These are phyloP conservation scores for Trididemnum nubilum DNA, from an alignment of 23 tunicate genomes.

Conservation along the genomic window DNA sequence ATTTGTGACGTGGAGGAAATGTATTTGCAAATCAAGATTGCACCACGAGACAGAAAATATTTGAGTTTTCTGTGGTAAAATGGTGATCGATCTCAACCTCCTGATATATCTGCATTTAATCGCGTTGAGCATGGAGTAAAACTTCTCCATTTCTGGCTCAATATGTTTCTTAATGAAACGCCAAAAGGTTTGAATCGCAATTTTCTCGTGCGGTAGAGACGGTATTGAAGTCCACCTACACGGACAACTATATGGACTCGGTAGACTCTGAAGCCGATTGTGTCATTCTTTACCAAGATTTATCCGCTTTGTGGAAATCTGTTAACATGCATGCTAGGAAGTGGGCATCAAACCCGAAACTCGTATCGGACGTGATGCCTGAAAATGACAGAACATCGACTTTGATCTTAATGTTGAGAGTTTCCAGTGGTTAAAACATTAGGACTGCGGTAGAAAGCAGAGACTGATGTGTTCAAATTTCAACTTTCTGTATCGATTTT, in stretches of 20 bases:
- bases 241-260: slow-evolving; percentile 17
- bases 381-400: not conserved
- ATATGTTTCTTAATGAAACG: not conserved
- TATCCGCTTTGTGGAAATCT: not conserved
- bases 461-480: not conserved
- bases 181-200: not conserved
- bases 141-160: slow-evolving; percentile 16
- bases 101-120: not conserved
- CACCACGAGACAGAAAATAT: not conserved
- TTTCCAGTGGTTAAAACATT: slow-evolving; percentile 1
- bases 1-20: slow-evolving; percentile 19
- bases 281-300: not conserved
- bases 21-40: not conserved
- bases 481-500: not conserved
- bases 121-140: slow-evolving; percentile 6
- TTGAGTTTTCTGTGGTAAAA: slow-evolving; percentile 10
- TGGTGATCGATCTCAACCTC: slow-evolving; percentile 4
- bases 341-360: not conserved
- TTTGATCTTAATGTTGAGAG: not conserved
- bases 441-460: slow-evolving; percentile 14
- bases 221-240: slow-evolving; percentile 9
- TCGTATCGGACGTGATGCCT: not conserved
- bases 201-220: slow-evolving; percentile 3
- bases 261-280: not conserved
- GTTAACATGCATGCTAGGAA: slow-evolving; percentile 23